Conservation (phyloP, 2,888 invertebrate genomes). For the Diarsia brunnea region DNA sequence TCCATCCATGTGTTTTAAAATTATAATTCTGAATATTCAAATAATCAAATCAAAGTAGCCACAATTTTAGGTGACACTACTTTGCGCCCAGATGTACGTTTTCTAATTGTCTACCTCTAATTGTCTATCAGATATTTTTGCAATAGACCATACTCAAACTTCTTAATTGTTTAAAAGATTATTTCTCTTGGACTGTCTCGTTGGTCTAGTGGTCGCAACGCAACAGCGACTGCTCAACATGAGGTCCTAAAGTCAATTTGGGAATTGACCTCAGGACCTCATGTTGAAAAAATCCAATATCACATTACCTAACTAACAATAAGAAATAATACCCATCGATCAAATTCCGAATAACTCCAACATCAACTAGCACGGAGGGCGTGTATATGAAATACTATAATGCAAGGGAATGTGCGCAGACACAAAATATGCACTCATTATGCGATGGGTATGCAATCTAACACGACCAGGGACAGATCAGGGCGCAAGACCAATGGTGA, state of each 20-base stretch:
- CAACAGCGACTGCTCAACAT: too few relatives aligned
- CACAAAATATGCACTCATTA: background rate
- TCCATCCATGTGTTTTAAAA: background rate
- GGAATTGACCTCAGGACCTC: too few relatives aligned
- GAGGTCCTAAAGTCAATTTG: too few relatives aligned
- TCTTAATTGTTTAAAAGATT: background rate
- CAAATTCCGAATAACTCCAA: background rate
- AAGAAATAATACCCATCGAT: background rate
- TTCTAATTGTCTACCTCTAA: background rate
- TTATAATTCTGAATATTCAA: background rate
- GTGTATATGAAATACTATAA: background rate
- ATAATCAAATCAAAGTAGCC: background rate
- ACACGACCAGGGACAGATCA: background rate
- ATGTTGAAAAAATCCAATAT: too few relatives aligned
- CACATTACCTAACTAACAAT: too few relatives aligned
- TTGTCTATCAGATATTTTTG: too few relatives aligned
- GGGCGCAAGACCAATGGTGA: background rate
- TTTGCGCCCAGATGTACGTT: background rate
- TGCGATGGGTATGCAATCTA: background rate
- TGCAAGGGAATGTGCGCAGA: background rate
- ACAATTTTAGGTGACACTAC: background rate
- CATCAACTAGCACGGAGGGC: too few relatives aligned
- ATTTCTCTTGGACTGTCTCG: too few relatives aligned
- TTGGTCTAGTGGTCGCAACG: too few relatives aligned
- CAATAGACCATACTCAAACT: conserved; percentile 6